These are phyloP conservation scores for Spisula solida DNA, from an alignment of 2,888 invertebrate species.

Conservation along the genomic window DNA sequence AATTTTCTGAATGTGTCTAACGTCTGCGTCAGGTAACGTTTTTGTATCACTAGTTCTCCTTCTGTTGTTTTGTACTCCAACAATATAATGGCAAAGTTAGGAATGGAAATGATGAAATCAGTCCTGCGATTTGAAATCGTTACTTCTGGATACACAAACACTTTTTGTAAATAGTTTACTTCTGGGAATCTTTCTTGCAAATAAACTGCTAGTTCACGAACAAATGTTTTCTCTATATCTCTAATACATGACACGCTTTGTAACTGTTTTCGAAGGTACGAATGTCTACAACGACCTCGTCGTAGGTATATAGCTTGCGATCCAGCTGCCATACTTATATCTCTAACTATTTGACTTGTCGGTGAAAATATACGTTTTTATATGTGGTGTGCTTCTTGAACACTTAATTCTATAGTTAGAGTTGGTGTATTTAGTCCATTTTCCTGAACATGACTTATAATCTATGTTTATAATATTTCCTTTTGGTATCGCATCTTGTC, in stretches of 20 bases:
- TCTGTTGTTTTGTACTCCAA: constrained; percentile 33
- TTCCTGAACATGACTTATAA: neutral
- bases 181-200: neutral
- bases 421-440: constrained; percentile 2
- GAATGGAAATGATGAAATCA: constrained; percentile 30
- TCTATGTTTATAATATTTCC: neutral
- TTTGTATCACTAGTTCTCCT: neutral
- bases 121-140: constrained; percentile 21
- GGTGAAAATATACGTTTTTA: neutral
- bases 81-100: constrained; percentile 12
- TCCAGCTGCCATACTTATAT: neutral
- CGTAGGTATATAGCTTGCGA: neutral
- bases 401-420: constrained; percentile 1
- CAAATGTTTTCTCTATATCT: neutral
- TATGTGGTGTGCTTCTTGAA: neutral
- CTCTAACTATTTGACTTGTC: too few species aligned
- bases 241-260: neutral
- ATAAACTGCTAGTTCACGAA: neutral
- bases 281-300: constrained; percentile 20
- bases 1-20: constrained; percentile 12
- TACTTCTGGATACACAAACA: constrained; percentile 16
- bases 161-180: neutral
- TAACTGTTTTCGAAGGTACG: neutral
- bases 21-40: constrained; percentile 6
- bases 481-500: constrained; percentile 14